Evolutionary conservation across 2,797 vertebrate species (phyloP).

Genomic region (Tadarida brasiliensis): DNA sequence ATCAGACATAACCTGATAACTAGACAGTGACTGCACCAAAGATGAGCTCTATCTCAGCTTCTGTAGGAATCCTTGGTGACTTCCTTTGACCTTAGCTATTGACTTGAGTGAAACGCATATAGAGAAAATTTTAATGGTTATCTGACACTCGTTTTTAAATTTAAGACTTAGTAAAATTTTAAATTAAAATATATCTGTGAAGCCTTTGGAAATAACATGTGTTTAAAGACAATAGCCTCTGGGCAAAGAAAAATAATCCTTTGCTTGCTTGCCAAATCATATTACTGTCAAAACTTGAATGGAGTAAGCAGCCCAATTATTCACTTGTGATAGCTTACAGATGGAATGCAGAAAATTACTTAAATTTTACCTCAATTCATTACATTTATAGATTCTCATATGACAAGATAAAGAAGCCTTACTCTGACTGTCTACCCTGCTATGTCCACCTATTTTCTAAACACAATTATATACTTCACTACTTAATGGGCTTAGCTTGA

Average conservation of each 20-base stretch:
- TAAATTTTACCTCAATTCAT: background rate
- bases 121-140: conserved; percentile 37
- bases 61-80: background rate
- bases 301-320: conserved; percentile 2
- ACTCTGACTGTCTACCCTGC: background rate
- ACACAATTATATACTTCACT: background rate
- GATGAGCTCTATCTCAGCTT: background rate
- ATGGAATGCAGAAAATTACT: background rate
- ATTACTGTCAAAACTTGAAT: conserved; percentile 59
- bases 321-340: background rate
- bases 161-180: conserved; percentile 51
- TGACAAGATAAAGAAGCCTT: background rate
- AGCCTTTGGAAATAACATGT: conserved; percentile 37
- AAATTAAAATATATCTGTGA: conserved; percentile 50
- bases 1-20: conserved; percentile 16
- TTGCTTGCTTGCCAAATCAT: conserved; percentile 31
- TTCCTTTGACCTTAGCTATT: conserved; percentile 21
- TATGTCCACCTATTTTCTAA: background rate
- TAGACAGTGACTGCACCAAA: background rate
- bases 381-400: background rate
- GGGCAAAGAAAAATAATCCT: conserved; percentile 54
- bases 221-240: conserved; percentile 56
- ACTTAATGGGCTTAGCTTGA: background rate
- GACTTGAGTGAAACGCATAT: background rate
- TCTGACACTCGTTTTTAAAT: conserved; percentile 26